Conservation (phyloP, 35 echinoderm and acorn worm species). For the Lytechinus variegatus region DNA sequence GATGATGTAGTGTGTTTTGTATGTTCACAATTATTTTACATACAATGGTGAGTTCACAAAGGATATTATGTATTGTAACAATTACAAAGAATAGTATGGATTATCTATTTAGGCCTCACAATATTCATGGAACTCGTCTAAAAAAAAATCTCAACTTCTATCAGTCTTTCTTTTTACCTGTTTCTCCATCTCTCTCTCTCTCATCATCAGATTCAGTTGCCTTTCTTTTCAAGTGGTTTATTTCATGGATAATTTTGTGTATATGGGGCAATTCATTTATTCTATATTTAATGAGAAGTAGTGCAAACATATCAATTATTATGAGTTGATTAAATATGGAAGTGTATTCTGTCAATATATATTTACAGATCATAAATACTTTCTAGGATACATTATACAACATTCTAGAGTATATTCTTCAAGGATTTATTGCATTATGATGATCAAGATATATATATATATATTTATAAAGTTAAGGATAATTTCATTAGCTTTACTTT, state of each 20-base stretch:
- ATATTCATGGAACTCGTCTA: not conserved
- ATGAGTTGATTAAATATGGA: not conserved
- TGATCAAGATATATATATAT: too few species aligned
- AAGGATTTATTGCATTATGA: too few species aligned
- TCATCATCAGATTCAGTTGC: not conserved
- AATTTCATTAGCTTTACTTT: not conserved
- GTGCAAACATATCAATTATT: not conserved
- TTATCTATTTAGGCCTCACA: not conserved
- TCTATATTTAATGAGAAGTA: not conserved
- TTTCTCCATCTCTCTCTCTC: not conserved
- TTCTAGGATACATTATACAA: not conserved
- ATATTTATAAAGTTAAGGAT: not conserved
- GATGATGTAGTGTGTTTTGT: not conserved
- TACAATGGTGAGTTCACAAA: not conserved
- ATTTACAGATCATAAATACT: not conserved
- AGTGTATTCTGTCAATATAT: conserved; percentile 21
- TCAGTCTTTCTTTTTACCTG: not conserved
- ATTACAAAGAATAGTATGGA: not conserved
- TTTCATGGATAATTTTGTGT: conserved; percentile 39
- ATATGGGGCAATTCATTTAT: conserved; percentile 38
- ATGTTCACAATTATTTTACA: not conserved
- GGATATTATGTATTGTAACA: not conserved
- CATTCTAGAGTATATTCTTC: not conserved
- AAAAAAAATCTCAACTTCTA: too few species aligned
- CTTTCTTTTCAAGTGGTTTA: not conserved